Evolutionary conservation across 2,113 vertebrate species (phyloP).

Genomic region (Oreochromis tanganicae): DNA sequence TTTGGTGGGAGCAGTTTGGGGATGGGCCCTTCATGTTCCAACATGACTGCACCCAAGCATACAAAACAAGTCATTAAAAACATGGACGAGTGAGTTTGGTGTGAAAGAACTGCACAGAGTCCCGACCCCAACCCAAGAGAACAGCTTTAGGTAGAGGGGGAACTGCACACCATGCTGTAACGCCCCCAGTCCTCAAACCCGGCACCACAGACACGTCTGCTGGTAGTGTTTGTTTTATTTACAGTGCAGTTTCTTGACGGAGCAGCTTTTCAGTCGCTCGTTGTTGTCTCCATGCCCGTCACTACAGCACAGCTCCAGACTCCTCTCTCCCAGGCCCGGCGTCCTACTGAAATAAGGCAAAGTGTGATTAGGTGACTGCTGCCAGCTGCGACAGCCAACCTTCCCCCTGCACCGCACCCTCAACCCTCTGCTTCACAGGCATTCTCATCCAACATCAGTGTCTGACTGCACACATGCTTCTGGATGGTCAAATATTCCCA

Average conservation of each 20-base stretch:
- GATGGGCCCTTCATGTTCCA: background rate
- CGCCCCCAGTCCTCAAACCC: background rate
- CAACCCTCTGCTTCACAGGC: background rate
- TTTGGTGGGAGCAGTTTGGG: background rate
- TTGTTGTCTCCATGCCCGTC: background rate
- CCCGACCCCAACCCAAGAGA: background rate
- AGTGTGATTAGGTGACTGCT: background rate
- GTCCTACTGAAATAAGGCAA: background rate
- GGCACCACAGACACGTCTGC: accelerated
- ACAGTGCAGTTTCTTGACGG: background rate
- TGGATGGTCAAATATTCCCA: background rate
- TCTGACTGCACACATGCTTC: background rate
- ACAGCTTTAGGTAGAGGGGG: background rate
- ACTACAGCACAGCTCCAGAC: background rate
- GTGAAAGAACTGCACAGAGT: background rate
- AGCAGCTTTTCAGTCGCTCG: background rate
- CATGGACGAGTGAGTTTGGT: background rate
- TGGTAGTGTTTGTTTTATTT: accelerated
- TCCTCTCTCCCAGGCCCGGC: background rate
- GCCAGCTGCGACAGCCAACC: background rate
- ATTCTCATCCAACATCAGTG: background rate
- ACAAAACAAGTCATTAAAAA: background rate
- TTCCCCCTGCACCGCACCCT: background rate
- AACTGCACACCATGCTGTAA: background rate
- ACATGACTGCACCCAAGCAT: background rate